Percentiles rank a stretch among this genome's conserved stretches.
phyloP scores from a whole-genome alignment of 2,888 invertebrate species.

The Tricholauxania praeusta region DNA sequence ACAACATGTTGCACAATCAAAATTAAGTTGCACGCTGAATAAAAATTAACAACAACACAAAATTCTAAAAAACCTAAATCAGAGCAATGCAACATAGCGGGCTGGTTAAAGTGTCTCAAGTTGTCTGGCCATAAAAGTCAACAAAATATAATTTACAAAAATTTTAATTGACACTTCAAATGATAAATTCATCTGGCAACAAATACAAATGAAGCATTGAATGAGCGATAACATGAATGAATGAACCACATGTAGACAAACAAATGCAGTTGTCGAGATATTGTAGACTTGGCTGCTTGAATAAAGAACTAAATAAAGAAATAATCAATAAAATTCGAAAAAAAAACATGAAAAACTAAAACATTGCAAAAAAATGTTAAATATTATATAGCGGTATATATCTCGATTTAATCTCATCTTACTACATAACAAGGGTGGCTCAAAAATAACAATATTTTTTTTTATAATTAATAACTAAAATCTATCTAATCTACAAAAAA shows the following conservation, averaged over 20 bases:
- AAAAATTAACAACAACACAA: not conserved
- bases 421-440: no score
- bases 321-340: constrained; percentile 26
- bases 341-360: not conserved
- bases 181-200: constrained; percentile 36
- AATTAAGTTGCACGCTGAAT: constrained; percentile 7
- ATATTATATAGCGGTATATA: no score
- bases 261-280: no score
- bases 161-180: constrained; percentile 53
- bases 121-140: not conserved
- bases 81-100: not conserved
- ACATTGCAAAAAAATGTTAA: not conserved
- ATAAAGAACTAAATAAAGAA: constrained; percentile 34
- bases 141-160: constrained; percentile 16
- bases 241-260: not conserved
- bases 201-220: not conserved
- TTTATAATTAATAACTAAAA: not conserved
- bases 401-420: no score
- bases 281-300: constrained; percentile 21
- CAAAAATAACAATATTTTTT: not conserved
- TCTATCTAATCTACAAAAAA: no score
- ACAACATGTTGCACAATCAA: not conserved
- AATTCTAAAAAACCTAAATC: constrained; percentile 17
- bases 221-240: not conserved
- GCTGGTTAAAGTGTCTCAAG: not conserved